These are phyloP conservation scores for Drosophila anomalata DNA, from an alignment of 2,888 invertebrate species.

Conservation along the genomic window DNA sequence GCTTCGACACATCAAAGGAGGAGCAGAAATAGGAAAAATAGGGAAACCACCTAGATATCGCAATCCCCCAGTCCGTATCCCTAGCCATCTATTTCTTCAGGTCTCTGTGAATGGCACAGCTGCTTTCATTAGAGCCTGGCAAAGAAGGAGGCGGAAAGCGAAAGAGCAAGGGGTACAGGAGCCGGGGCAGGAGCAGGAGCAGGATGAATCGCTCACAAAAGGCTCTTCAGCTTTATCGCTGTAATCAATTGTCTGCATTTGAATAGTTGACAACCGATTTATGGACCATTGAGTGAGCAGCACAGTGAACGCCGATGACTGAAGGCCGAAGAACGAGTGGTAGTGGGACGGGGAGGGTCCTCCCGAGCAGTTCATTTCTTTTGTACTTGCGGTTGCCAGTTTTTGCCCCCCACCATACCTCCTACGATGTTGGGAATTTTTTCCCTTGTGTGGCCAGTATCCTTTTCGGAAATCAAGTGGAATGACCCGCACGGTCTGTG, in stretches of 20 bases:
- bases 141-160: slow-evolving; percentile 11
- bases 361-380: slow-evolving; percentile 58
- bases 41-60: slow-evolving; percentile 31
- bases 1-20: slow-evolving; percentile 44
- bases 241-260: slow-evolving; percentile 78
- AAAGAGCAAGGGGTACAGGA: not conserved
- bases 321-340: slow-evolving; percentile 9
- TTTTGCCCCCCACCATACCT: slow-evolving; percentile 19
- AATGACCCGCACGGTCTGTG: slow-evolving; percentile 74
- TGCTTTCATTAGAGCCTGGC: slow-evolving; percentile 65
- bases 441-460: slow-evolving; percentile 51
- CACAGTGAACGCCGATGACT: slow-evolving; percentile 43
- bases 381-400: slow-evolving; percentile 66
- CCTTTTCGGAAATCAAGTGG: slow-evolving; percentile 81
- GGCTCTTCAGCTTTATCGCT: slow-evolving; percentile 77
- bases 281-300: slow-evolving; percentile 77
- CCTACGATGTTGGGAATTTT: slow-evolving; percentile 46
- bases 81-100: slow-evolving; percentile 17
- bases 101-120: slow-evolving; percentile 60
- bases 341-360: slow-evolving; percentile 1
- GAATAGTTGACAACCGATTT: slow-evolving; percentile 81
- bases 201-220: slow-evolving; percentile 54
- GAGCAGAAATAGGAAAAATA: slow-evolving; percentile 20
- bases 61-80: slow-evolving; percentile 6
- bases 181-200: slow-evolving; percentile 12